These are phyloP conservation scores for Arremon brunneinucha DNA, from an alignment of 2,797 vertebrate genomes.

Conservation along the genomic window DNA sequence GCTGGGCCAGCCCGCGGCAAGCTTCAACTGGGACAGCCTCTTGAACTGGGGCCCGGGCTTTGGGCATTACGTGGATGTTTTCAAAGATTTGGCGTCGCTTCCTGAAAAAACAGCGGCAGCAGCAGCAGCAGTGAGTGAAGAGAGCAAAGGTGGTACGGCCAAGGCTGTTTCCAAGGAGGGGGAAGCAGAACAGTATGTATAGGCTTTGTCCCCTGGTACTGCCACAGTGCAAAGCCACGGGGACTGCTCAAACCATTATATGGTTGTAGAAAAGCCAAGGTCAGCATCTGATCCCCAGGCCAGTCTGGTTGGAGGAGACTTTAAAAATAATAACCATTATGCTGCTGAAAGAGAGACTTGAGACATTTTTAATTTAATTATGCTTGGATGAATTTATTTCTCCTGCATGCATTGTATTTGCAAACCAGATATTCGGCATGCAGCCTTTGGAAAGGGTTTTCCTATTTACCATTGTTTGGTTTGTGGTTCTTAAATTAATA, in stretches of 20 bases:
- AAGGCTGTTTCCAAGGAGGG: slow-evolving; percentile 88
- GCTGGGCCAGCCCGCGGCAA: slow-evolving; percentile 84
- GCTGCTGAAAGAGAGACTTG: slow-evolving; percentile 79
- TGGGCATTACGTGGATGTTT: slow-evolving; percentile 96
- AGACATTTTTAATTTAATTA: slow-evolving; percentile 72
- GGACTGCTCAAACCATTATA: slow-evolving; percentile 41
- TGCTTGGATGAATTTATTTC: slow-evolving; percentile 64
- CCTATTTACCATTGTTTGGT: slow-evolving; percentile 67
- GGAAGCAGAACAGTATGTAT: slow-evolving; percentile 95
- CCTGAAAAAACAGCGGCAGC: slow-evolving; percentile 81
- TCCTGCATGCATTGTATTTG: slow-evolving; percentile 75
- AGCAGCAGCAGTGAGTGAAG: slow-evolving; percentile 78
- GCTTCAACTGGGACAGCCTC: slow-evolving; percentile 97
- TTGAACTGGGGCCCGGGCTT: slow-evolving; percentile 99
- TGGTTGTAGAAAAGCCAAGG: slow-evolving; percentile 48
- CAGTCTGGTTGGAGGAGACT: slow-evolving; percentile 70
- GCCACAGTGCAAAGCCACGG: not conserved
- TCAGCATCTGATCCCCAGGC: slow-evolving; percentile 68
- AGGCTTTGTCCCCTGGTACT: slow-evolving; percentile 70
- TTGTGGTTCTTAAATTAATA: slow-evolving; percentile 69
- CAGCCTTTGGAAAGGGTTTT: slow-evolving; percentile 61
- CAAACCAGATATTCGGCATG: slow-evolving; percentile 69
- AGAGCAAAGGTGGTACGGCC: slow-evolving; percentile 83
- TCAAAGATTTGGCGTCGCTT: slow-evolving; percentile 94
- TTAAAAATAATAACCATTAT: slow-evolving; percentile 75